These are phyloP conservation scores for Centropristis striata DNA, from an alignment of 2,113 vertebrate species.

Conservation along the genomic window DNA sequence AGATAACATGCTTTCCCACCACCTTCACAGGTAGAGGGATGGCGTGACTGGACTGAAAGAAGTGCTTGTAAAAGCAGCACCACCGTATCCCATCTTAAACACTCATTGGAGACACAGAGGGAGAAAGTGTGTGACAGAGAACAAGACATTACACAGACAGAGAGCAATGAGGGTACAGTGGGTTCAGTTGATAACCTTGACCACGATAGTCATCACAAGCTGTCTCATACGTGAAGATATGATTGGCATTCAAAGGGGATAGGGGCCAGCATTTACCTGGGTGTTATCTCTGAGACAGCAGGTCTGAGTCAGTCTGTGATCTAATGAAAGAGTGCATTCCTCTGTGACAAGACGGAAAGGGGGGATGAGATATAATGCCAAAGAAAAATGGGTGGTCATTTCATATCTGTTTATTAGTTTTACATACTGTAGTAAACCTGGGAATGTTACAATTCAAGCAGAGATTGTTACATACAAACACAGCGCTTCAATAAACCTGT, in stretches of 20 bases:
- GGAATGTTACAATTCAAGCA: constrained; percentile 2
- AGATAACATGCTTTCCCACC: constrained; percentile 23
- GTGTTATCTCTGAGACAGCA: constrained; percentile 74
- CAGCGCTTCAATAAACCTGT: constrained; percentile 3
- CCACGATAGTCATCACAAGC: constrained; percentile 47
- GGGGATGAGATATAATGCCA: constrained; percentile 33
- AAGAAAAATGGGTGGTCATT: constrained; percentile 49
- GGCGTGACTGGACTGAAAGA: constrained; percentile 25
- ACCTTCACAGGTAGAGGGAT: constrained; percentile 20
- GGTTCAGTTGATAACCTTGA: constrained; percentile 66
- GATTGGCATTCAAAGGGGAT: constrained; percentile 66
- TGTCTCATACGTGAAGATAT: constrained; percentile 49
- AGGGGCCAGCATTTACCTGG: constrained; percentile 64
- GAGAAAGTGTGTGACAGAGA: constrained; percentile 28
- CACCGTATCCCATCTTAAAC: constrained; percentile 12
- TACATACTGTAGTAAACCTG: constrained; percentile 16
- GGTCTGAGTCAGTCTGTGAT: constrained; percentile 55
- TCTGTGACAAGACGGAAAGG: constrained; percentile 36
- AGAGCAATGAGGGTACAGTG: constrained; percentile 28
- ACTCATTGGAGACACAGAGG: not conserved
- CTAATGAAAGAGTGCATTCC: constrained; percentile 60
- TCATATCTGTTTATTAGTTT: constrained; percentile 39
- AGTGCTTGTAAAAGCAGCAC: constrained; percentile 15
- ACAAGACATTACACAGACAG: constrained; percentile 25
- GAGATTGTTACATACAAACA: constrained; percentile 7